Evolutionary conservation across 2,113 vertebrate species (phyloP), one percentile per base, ranked within the genome.

Genomic region (Struthidea cinerea): DNA sequence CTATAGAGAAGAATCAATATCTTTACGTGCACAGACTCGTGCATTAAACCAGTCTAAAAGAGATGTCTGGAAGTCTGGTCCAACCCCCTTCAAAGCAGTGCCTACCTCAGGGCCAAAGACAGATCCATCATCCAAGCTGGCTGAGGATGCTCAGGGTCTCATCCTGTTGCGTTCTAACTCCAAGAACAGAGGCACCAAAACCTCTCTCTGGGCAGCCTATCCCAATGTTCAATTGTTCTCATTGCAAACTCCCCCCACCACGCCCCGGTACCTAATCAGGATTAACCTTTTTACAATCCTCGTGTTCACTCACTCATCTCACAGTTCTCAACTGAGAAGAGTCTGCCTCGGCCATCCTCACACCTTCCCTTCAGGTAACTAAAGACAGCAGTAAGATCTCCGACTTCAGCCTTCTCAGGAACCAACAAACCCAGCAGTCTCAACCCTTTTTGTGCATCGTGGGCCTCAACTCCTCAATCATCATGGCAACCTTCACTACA

Each of bases 161-260:
- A 52, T 21, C 6, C 68, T 69, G 8, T 5, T 89, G 35, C 47
- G 15, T 24, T 60, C 53, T 0, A 76, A 42, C 18, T 86, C 21
- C 39, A 89, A 63, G 44, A 65, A 63, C 1, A 10, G 35, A 76
- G 44, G 27, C 39, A 75, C 8, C 57, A 83, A 90, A 90, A 59
- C 12, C 49, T 41, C 63, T 69, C 68, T 60, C 59, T 27, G 19
- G 22, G 27, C 18, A 86, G 53, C 21, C 63, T 27, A 32, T 26
- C 57, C 22, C 24, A 52, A 23, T 6, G 7, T 32, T 75, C 42
- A 37, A 0, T 4, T 53, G 32, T 9, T 68, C 44, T 55, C 3
- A 1, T 0, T 46, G 44, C 37, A 64, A 22, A 63, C 21, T 47
- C 21, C 1, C 2, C 3, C 0, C 4, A 11, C 2, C 5, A 3